Evolutionary conservation across 2,888 invertebrate genomes (phyloP).

Genomic region (Diploptera punctata): DNA sequence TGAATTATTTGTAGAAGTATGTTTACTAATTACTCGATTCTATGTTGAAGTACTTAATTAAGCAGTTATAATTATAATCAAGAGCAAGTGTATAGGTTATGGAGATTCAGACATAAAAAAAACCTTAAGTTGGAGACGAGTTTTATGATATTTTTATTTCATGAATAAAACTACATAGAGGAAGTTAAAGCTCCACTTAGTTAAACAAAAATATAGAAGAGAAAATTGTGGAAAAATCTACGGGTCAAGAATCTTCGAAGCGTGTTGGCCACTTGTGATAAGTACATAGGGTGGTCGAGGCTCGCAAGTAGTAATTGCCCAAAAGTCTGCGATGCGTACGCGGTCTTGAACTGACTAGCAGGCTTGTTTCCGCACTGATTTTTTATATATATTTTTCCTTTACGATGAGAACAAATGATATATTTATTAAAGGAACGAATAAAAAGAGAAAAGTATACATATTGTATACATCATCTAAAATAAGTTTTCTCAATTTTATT

Average conservation of each 20-base stretch:
- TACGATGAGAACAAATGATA: neutral
- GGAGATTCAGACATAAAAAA: neutral
- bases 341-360: neutral
- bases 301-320: slow-evolving; percentile 10
- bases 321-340: slow-evolving; percentile 10
- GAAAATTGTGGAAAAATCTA: slow-evolving; percentile 21
- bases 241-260: slow-evolving; percentile 32
- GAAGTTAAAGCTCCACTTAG: slow-evolving; percentile 13
- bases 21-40: neutral
- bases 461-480: neutral
- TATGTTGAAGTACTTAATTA: slow-evolving; percentile 13
- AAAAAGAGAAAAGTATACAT: neutral
- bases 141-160: slow-evolving; percentile 1
- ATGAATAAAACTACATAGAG: neutral
- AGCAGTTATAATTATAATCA: neutral
- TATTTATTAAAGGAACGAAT: neutral
- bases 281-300: neutral
- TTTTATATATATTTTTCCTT: too few relatives aligned
- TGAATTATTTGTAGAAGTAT: neutral
- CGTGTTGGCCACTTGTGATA: slow-evolving; percentile 36
- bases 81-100: neutral
- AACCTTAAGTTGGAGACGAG: slow-evolving; percentile 13
- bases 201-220: slow-evolving; percentile 9
- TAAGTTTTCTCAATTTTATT: too few relatives aligned
- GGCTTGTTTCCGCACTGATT: neutral